These are phyloP conservation scores for Stercorarius parasiticus DNA, from an alignment of 2,113 vertebrate species.

Conservation along the genomic window DNA sequence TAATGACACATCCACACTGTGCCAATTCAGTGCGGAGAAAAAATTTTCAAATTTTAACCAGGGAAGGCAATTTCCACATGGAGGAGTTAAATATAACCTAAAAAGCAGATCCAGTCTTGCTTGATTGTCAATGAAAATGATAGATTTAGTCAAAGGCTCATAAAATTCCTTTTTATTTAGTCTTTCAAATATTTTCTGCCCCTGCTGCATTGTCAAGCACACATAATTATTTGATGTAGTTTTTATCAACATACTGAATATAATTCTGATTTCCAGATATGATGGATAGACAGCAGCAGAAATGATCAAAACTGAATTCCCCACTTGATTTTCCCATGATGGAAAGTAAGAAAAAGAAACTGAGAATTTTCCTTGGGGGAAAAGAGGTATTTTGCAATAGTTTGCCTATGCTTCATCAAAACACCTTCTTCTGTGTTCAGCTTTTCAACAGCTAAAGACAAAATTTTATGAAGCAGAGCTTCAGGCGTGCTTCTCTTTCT, in stretches of 20 bases:
- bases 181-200: not conserved
- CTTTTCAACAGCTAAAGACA: not conserved
- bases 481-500: not conserved
- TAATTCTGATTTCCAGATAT: not conserved
- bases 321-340: not conserved
- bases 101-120: not conserved
- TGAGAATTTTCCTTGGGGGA: not conserved
- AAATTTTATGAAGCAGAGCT: not conserved
- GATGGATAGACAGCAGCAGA: not conserved
- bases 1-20: not conserved
- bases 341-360: not conserved
- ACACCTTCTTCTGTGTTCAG: not conserved
- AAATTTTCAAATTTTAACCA: not conserved
- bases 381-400: not conserved
- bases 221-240: not conserved
- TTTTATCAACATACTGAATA: not conserved
- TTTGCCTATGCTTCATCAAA: not conserved
- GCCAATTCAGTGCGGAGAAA: not conserved
- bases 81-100: not conserved
- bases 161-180: not conserved
- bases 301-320: not conserved
- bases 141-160: not conserved
- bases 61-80: not conserved
- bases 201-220: not conserved
- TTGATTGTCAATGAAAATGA: not conserved